phyloP scores from a whole-genome alignment of 2,888 invertebrate species.

The Anoplius nigerrimus region DNA sequence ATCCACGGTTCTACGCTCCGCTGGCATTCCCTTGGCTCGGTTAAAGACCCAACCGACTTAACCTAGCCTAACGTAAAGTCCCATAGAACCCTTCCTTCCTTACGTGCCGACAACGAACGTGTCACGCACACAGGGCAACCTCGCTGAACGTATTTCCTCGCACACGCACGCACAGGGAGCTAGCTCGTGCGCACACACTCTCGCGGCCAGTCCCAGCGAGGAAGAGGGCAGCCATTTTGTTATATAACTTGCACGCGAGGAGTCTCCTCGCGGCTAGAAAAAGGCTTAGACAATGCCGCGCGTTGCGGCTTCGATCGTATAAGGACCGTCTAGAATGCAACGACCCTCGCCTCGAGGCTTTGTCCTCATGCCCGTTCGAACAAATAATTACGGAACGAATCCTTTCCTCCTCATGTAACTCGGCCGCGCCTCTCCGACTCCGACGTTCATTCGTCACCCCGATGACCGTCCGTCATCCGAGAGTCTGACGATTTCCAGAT shows the following conservation, averaged over 20 bases:
- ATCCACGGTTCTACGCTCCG: conserved; percentile 47
- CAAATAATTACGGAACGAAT: conserved; percentile 37
- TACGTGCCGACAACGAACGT: conserved; percentile 25
- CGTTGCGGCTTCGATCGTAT: conserved; percentile 55
- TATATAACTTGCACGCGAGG: conserved; percentile 61
- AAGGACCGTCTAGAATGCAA: conserved; percentile 60
- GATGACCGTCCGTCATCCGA: too few relatives aligned
- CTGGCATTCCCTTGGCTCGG: conserved; percentile 56
- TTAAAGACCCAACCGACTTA: conserved; percentile 58
- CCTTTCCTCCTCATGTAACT: too few relatives aligned
- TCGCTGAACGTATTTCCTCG: conserved; percentile 13
- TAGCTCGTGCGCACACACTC: background rate
- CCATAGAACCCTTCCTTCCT: conserved; percentile 49
- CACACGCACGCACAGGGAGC: background rate
- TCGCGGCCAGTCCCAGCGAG: conserved; percentile 8
- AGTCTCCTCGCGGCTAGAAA: conserved; percentile 47
- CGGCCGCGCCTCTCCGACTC: too few relatives aligned
- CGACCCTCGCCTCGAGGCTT: conserved; percentile 42
- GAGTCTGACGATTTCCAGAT: background rate
- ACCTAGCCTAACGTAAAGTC: conserved; percentile 59
- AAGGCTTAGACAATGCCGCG: conserved; percentile 59
- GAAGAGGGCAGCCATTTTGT: conserved; percentile 56
- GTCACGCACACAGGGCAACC: conserved; percentile 15
- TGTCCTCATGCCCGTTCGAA: conserved; percentile 25
- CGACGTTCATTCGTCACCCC: background rate